These are phyloP conservation scores for Acrossocheilus wenchowensis DNA, from an alignment of 2,797 vertebrate genomes.

Conservation along the genomic window DNA sequence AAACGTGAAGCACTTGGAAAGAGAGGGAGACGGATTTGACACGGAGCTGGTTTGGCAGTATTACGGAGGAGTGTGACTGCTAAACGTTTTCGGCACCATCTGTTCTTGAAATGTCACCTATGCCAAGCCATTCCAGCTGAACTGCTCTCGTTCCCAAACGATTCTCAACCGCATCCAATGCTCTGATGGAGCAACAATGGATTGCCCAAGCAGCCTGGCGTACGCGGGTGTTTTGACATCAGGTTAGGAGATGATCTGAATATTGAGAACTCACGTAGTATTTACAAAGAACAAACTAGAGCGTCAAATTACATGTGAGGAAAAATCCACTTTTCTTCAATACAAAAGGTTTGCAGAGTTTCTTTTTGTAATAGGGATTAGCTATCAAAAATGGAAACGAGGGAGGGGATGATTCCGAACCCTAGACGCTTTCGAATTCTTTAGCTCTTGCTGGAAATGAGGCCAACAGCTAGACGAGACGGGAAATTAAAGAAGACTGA, in stretches of 20 bases:
- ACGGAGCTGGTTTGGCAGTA: conserved; percentile 71
- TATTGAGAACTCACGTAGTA: conserved; percentile 31
- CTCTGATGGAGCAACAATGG: conserved; percentile 8
- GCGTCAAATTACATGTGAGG: neutral
- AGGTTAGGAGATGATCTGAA: conserved; percentile 34
- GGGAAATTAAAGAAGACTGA: conserved; percentile 30
- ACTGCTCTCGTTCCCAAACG: conserved; percentile 2
- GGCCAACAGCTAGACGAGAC: conserved; percentile 24
- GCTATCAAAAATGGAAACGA: conserved; percentile 38
- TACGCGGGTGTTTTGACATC: conserved; percentile 30
- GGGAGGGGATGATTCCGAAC: conserved; percentile 12
- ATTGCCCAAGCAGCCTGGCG: conserved; percentile 29
- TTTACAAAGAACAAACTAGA: conserved; percentile 49
- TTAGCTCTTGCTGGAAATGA: conserved; percentile 12
- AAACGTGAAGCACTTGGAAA: conserved; percentile 57
- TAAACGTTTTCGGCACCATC: conserved; percentile 35
- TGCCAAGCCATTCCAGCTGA: neutral
- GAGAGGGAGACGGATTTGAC: conserved; percentile 63
- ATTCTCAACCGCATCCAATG: neutral
- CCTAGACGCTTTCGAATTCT: neutral
- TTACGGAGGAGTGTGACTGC: conserved; percentile 48
- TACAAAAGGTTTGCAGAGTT: conserved; percentile 41
- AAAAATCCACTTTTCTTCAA: conserved; percentile 32
- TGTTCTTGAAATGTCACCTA: conserved; percentile 17
- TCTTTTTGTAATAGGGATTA: conserved; percentile 21